These are phyloP conservation scores for Crocidura indochinensis DNA, from an alignment of 2,797 vertebrate species.

Conservation along the genomic window DNA sequence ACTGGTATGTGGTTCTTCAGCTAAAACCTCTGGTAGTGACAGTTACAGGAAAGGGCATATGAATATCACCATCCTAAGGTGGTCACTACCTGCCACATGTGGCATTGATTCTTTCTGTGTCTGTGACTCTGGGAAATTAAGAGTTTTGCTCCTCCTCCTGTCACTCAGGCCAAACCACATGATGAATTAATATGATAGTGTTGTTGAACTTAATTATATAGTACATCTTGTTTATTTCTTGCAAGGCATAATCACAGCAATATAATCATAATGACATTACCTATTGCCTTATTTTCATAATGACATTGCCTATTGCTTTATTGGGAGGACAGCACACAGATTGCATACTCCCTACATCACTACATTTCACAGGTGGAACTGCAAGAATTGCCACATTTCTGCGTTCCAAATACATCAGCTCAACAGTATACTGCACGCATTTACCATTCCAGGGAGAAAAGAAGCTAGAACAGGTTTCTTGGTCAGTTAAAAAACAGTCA, in stretches of 20 bases:
- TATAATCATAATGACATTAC: too few relatives aligned
- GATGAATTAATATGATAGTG: fast-evolving
- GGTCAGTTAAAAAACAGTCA: not conserved
- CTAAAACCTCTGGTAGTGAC: not conserved
- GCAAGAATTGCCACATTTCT: not conserved
- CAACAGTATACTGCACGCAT: not conserved
- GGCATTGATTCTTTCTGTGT: not conserved
- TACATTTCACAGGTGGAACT: too few relatives aligned
- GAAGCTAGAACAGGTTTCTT: not conserved
- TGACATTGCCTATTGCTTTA: not conserved
- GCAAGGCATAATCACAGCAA: not conserved
- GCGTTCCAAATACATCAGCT: not conserved
- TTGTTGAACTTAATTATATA: not conserved
- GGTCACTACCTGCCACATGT: fast-evolving
- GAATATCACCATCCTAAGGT: too few relatives aligned
- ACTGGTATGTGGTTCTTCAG: not conserved
- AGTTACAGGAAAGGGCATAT: not conserved
- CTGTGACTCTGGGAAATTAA: not conserved
- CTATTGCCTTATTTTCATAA: not conserved
- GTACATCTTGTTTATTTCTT: not conserved
- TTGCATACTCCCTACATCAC: fast-evolving
- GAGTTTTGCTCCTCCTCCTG: fast-evolving
- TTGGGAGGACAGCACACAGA: not conserved
- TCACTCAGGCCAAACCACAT: too few relatives aligned
- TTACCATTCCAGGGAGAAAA: not conserved